Conservation (phyloP, 2,888 invertebrate genomes). For the Mantis religiosa region DNA sequence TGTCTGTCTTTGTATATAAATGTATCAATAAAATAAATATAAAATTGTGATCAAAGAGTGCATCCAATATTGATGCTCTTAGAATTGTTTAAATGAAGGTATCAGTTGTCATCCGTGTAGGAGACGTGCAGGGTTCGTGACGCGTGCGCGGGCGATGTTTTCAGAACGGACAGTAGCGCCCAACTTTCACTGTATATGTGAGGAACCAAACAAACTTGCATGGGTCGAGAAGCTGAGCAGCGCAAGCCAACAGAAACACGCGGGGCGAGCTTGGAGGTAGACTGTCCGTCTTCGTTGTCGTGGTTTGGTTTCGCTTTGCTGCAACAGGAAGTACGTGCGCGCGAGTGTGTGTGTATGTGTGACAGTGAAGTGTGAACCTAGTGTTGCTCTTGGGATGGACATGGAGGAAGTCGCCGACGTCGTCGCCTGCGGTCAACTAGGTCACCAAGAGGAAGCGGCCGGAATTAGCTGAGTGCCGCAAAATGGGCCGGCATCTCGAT, state of each 20-base stretch:
- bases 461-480: neutral
- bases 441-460: neutral
- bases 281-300: too few relatives aligned
- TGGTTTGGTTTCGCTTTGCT: neutral
- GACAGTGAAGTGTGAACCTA: too few relatives aligned
- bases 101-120: too few relatives aligned
- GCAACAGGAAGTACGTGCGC: neutral
- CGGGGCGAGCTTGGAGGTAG: neutral
- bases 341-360: neutral
- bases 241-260: neutral
- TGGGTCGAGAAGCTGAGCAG: neutral
- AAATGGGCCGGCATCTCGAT: neutral
- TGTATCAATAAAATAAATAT: too few relatives aligned
- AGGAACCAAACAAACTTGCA: neutral
- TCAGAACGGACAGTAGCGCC: neutral
- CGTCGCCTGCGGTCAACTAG: neutral
- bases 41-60: too few relatives aligned
- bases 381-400: too few relatives aligned
- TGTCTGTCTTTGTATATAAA: too few relatives aligned
- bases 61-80: too few relatives aligned
- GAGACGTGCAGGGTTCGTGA: neutral
- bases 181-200: neutral
- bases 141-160: neutral
- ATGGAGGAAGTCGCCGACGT: neutral
- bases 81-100: too few relatives aligned